Base-by-base conservation (phyloP, 2,888 invertebrate species). In the Pseudococcus jackbeardsleyi region DNA sequence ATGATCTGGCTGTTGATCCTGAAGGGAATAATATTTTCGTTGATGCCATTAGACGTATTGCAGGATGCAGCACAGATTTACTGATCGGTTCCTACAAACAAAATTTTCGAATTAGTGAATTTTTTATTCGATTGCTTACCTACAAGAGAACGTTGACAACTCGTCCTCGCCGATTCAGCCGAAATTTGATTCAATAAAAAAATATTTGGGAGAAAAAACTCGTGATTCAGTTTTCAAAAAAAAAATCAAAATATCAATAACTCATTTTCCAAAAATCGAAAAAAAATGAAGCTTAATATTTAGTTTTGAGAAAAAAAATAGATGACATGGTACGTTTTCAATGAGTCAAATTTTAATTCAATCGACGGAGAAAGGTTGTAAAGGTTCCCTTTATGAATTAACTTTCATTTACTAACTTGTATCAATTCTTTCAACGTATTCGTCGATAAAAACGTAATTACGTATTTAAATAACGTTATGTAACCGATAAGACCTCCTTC, bases 401-500 rank as follows among this genome's bases (percentile, higher is more conserved):
- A 33, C 59, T 68, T 12, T 89, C 90, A 72, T 42, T 17, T n/a
- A 90, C 90, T 91, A 91, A 96, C 96, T 93, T 96, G 95, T 89
- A 97, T 92, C 90, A 96, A 95, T 91, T 97, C 96, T 96, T 97
- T 97, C 15, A 98, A 93, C 88, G 95, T 95, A 17, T 94, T 94
- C 91, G 98, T 97, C 7, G 95, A 95, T 91, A 98, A 93, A 91
- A 95, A 96, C 0, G 97, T 96, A 90, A 97, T 93, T 22, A 97
- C 93, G 90, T 95, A 94, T 91, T 96, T 95, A 85, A 98, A 91
- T 54, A 98, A 92, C 89, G 96, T 95, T 89, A 98, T 92, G 89
- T 96, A 96, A 0, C 97, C 97, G 64, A 98, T 95, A 8, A 97
- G 93, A 5, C 97, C 97, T 22, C 96, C 96, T 93, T 99, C 99